A percentile compares a stretch with the other conserved stretches of the same genome.
Evolutionary conservation across 2,113 vertebrate genomes (phyloP).

Genomic region (Cheilinus undulatus): DNA sequence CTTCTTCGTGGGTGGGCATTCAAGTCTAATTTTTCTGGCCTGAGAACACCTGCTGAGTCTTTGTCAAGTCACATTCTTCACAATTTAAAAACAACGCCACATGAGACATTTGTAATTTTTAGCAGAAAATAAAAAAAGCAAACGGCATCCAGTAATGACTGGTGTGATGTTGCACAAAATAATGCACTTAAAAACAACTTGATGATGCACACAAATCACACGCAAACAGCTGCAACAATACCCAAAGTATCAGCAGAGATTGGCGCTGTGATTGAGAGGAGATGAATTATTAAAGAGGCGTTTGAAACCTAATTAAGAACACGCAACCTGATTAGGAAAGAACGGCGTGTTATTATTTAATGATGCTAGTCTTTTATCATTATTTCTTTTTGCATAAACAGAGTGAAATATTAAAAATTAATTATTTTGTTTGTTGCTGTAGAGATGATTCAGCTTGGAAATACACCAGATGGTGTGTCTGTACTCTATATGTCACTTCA

Average conservation of each 20-base stretch:
- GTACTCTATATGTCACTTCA: constrained; percentile 14
- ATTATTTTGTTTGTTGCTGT: background rate
- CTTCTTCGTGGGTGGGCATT: constrained; percentile 18
- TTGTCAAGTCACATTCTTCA: constrained; percentile 17
- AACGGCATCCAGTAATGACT: constrained; percentile 13
- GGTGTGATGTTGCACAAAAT: constrained; percentile 6
- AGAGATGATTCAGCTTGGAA: constrained; percentile 22
- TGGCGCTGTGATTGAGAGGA: background rate
- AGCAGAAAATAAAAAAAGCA: background rate
- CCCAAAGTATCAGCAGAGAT: background rate
- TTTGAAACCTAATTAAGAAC: background rate
- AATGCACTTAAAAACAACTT: constrained; percentile 20
- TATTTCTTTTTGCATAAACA: background rate
- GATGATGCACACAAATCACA: background rate
- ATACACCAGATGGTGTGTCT: constrained; percentile 12
- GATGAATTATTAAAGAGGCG: background rate
- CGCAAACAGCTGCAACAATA: background rate
- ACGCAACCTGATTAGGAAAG: background rate
- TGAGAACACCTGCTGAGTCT: constrained; percentile 38
- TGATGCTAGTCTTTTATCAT: background rate
- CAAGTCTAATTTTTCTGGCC: constrained; percentile 22
- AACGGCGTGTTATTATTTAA: background rate
- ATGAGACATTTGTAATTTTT: background rate
- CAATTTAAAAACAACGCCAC: constrained; percentile 8
- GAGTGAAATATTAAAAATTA: background rate